Base-by-base conservation (phyloP, 2,113 vertebrate genomes). In the Puntigrus tetrazona region DNA sequence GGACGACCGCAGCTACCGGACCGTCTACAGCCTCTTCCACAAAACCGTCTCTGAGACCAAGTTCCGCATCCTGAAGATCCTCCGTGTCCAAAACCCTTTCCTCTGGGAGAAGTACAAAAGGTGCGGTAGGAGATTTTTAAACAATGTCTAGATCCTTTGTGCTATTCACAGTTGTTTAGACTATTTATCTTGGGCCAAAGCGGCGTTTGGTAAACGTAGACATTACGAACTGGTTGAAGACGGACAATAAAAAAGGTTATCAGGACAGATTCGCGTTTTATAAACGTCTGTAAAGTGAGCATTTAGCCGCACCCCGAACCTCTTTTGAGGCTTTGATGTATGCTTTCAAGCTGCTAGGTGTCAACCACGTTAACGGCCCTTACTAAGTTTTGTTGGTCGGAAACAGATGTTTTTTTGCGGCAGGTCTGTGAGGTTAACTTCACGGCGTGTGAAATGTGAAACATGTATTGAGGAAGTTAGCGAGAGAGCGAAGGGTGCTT, bases 81-180 rank as follows among this genome's bases (percentile, higher is more conserved):
- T 96, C 82, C 94, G 98, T 22, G 97, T 99, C 84, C 98, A 99
- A 92, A 99, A 99, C 90, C 97, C 97, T 73, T 99, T 98, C 91
- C 96, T 99, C 27, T 99, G 98, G 98, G 98, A 99, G 92, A 99
- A 99, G 84, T 99, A 99, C 70, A 98, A 98, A 93, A 97, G 98
- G 98, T 99, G 91, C 95, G 95, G 69, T 20, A 5, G 13, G 7
- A 50, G n/a, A 67, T 81, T n/a, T 4, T 20, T 13, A 67, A 4
- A 31, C 2, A 6, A 22, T 69, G 29, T 84, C 29, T 84, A 8
- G 25, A 25, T 25, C 14, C n/a, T 47, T 65, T 79, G 38, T 77
- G 45, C 41, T 67, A 57, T 25, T 25, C 11, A 27, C 7, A 34
- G 55, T 47, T 67, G 57, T 79, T 79, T 79, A 65, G 78, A 65